Conservation (phyloP, 2,113 vertebrate genomes). For the Nibea coibor region DNA sequence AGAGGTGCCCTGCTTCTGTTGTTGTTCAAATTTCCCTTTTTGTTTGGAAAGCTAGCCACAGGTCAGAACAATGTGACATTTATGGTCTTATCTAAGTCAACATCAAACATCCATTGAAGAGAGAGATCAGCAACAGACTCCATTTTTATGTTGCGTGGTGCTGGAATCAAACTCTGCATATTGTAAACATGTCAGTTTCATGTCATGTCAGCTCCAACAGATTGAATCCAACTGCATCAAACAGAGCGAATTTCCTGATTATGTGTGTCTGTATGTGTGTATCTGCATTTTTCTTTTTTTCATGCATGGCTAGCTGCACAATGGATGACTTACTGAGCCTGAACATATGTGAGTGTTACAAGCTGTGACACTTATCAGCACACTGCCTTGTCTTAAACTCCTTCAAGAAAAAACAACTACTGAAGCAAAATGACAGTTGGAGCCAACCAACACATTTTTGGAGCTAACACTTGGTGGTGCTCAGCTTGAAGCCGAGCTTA, state of each 20-base stretch:
- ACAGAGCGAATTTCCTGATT: conserved; percentile 64
- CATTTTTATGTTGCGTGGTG: not conserved
- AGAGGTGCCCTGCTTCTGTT: conserved; percentile 23
- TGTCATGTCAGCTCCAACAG: conserved; percentile 17
- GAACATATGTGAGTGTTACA: not conserved
- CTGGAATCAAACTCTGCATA: conserved; percentile 1
- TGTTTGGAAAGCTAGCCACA: conserved; percentile 4
- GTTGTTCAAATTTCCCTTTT: not conserved
- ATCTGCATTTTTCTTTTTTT: conserved; percentile 32
- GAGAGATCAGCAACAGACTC: conserved; percentile 31
- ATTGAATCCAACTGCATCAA: conserved; percentile 21
- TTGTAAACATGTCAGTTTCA: conserved; percentile 14
- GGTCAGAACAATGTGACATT: conserved; percentile 28
- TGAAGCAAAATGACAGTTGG: too few species aligned
- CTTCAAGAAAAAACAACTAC: too few species aligned
- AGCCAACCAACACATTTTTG: too few species aligned
- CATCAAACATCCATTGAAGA: conserved; percentile 11
- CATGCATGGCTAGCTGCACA: conserved; percentile 3
- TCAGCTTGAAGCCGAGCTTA: too few species aligned
- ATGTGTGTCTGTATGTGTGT: not conserved
- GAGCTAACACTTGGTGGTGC: too few species aligned
- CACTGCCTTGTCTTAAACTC: not conserved
- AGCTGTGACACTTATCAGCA: not conserved
- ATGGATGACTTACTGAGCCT: not conserved
- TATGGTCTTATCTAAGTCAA: conserved; percentile 23